Percentiles rank a stretch among this genome's conserved stretches.
phyloP scores from a whole-genome alignment of 2,797 vertebrate genomes.

The Siniperca undulata region DNA sequence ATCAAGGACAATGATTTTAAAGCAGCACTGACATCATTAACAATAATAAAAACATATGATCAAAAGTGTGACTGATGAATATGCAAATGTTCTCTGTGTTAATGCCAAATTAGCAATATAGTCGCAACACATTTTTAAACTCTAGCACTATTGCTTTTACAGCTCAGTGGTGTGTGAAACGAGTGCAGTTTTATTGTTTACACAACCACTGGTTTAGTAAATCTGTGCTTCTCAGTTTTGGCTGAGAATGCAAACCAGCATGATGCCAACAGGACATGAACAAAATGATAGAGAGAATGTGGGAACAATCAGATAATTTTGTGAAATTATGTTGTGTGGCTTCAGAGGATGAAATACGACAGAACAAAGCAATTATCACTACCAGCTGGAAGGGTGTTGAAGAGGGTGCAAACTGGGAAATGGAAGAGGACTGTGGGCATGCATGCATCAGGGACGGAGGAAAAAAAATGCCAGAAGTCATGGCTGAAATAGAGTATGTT shows the following conservation, averaged over 20 bases:
- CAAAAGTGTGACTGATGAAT: slow-evolving; percentile 61
- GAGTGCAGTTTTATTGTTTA: slow-evolving; percentile 40
- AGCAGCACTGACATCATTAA: slow-evolving; percentile 45
- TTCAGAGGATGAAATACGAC: slow-evolving; percentile 33
- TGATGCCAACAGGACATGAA: slow-evolving; percentile 22
- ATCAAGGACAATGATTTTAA: slow-evolving; percentile 55
- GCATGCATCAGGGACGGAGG: slow-evolving; percentile 34
- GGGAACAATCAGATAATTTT: slow-evolving; percentile 23
- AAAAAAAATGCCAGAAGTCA: slow-evolving; percentile 56
- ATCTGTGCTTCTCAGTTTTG: slow-evolving; percentile 23
- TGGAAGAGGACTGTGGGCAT: slow-evolving; percentile 20
- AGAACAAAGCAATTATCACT: slow-evolving; percentile 53
- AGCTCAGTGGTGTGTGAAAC: slow-evolving; percentile 51
- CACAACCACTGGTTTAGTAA: slow-evolving; percentile 38
- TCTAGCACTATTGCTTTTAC: slow-evolving; percentile 23
- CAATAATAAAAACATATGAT: slow-evolving; percentile 51
- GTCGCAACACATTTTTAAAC: slow-evolving; percentile 35
- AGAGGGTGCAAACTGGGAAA: slow-evolving; percentile 27
- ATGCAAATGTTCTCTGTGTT: slow-evolving; percentile 53
- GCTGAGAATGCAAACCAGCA: slow-evolving; percentile 19
- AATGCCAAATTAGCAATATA: slow-evolving; percentile 56
- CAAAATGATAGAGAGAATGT: slow-evolving; percentile 12
- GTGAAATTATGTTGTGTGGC: slow-evolving; percentile 18
- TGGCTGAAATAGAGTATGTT: slow-evolving; percentile 60
- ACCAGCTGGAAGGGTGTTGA: slow-evolving; percentile 47